Evolutionary conservation across 2,113 vertebrate species (phyloP), one percentile per base, ranked within the genome.

Genomic region (Propithecus coquereli): DNA sequence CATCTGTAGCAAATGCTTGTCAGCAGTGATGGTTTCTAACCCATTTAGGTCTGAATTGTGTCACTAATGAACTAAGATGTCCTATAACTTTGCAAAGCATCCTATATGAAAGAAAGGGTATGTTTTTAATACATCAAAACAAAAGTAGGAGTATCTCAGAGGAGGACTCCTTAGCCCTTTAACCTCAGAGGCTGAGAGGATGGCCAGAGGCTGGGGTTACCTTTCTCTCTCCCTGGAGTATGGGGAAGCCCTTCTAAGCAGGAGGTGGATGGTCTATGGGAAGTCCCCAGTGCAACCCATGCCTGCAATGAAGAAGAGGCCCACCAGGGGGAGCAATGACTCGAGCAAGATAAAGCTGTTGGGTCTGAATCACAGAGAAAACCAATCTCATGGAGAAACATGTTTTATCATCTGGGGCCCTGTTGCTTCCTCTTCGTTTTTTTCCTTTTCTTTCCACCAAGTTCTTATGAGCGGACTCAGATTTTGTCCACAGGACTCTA

Each of bases 241-340:
- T 1, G 6, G 47, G 27, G 9, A 71, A 63, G 45, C 12, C 59
- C 45, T 27, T 3, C 16, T 2, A 65, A 74, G 45, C 47, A 23
- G 54, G 8, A 54, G 43, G 45, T 13, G 32, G 50, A 85, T 13
- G n/a, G 18, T 34, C 73, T 47, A 23, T 7, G n/a, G 27, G 12
- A 87, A 68, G 45, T 12, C 52, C 13, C 34, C 73, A 45, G 61
- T 52, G 79, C 4, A 88, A 77, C 50, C 37, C 4, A 32, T 1
- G 71, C 74, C 83, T 87, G 76, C 80, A 87, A 63, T 85, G 87
- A 81, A 83, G 12, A 82, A 3, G 2, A 45, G 0, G 4, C 92
- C 98, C 98, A 98, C 97, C 83, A 98, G 98, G 96, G 98, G 98
- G 98, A 94, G 97, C 74, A 93, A 43, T 25, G 47, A 94, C 95